These are phyloP conservation scores for Eumeta japonica DNA, from an alignment of 1,140 invertebrate genomes.

Conservation along the genomic window DNA sequence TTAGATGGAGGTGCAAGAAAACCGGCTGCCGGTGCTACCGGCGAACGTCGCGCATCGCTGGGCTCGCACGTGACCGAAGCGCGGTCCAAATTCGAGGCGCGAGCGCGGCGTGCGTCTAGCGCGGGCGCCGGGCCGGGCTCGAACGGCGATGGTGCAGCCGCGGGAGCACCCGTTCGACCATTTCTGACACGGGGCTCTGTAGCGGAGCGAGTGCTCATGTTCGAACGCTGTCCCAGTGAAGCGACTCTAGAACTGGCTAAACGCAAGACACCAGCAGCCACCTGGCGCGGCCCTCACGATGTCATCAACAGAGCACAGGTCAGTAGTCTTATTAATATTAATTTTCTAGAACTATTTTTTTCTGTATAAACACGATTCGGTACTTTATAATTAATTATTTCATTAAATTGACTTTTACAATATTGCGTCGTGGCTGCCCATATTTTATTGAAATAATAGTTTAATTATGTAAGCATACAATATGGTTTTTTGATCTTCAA, in stretches of 20 bases:
- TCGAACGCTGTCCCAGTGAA: slow-evolving; percentile 86
- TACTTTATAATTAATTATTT: too few relatives aligned
- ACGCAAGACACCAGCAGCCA: slow-evolving; percentile 60
- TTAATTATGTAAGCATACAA: too few relatives aligned
- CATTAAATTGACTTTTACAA: too few relatives aligned
- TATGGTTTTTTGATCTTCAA: too few relatives aligned
- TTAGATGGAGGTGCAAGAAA: slow-evolving; percentile 59
- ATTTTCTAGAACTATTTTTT: too few relatives aligned
- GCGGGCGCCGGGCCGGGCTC: slow-evolving; percentile 44
- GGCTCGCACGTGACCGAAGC: slow-evolving; percentile 45
- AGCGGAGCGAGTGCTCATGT: slow-evolving; percentile 86
- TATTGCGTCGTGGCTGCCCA: too few relatives aligned
- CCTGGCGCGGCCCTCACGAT: slow-evolving; percentile 64
- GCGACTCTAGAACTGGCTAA: slow-evolving; percentile 66
- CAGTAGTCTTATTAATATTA: slow-evolving; percentile 17
- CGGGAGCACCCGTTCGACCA: slow-evolving; percentile 65
- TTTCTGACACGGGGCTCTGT: slow-evolving; percentile 88
- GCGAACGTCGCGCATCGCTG: slow-evolving; percentile 40
- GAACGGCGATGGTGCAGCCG: slow-evolving; percentile 37
- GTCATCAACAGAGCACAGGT: slow-evolving; percentile 73
- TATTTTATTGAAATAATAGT: too few relatives aligned
- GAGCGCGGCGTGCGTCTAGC: slow-evolving; percentile 43
- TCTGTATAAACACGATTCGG: too few relatives aligned
- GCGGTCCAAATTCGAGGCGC: slow-evolving; percentile 49
- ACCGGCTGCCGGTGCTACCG: slow-evolving; percentile 38